A percentile compares a stretch with the other conserved stretches of the same genome.
phyloP scores from a whole-genome alignment of 2,888 invertebrate genomes.

The Tuta absoluta region DNA sequence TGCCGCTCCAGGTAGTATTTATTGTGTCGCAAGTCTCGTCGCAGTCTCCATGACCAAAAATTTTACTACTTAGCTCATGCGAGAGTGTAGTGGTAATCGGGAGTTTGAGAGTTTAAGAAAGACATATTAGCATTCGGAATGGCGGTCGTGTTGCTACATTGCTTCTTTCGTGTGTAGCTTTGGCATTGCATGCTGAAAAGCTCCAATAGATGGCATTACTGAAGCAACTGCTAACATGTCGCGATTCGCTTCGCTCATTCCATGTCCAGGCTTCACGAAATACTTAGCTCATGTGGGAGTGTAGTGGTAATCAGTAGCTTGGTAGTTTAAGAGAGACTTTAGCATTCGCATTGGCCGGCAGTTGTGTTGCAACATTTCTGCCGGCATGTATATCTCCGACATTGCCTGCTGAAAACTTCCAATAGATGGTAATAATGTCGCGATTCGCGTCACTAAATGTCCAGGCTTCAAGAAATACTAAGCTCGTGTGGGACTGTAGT shows the following conservation, averaged over 20 bases:
- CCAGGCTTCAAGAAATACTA: not conserved
- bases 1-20: too few relatives aligned
- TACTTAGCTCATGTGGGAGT: conserved; percentile 15
- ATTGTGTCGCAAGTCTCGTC: not conserved
- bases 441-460: not conserved
- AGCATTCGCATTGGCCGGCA: not conserved
- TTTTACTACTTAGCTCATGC: not conserved
- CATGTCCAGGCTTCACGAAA: not conserved
- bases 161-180: too few relatives aligned
- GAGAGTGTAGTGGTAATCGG: too few relatives aligned
- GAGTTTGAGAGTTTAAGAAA: too few relatives aligned
- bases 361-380: not conserved
- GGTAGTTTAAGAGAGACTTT: not conserved
- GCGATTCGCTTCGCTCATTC: not conserved
- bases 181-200: too few relatives aligned
- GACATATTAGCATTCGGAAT: too few relatives aligned
- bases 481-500: conserved; percentile 41
- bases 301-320: not conserved
- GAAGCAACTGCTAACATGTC: not conserved
- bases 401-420: too few relatives aligned
- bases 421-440: not conserved
- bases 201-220: too few relatives aligned
- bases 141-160: too few relatives aligned
- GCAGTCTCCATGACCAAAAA: not conserved
- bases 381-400: too few relatives aligned